A percentile compares a stretch with the other conserved stretches of the same genome.
phyloP scores from a whole-genome alignment of 2,888 invertebrate species.

The Syrphus vitripennis region DNA sequence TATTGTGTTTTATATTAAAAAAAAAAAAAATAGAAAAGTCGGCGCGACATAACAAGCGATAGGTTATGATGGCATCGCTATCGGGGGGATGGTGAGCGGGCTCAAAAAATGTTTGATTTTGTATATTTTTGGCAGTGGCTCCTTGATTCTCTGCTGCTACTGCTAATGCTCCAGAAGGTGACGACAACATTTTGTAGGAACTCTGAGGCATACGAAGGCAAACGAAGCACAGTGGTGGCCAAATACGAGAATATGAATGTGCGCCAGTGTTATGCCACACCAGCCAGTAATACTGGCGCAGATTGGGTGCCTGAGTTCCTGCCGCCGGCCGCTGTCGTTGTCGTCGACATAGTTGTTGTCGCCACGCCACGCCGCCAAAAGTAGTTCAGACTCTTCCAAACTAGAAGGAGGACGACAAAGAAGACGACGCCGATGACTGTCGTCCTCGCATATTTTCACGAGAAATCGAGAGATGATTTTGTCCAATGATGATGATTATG shows the following conservation, averaged over 20 bases:
- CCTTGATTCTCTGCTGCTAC: slow-evolving; percentile 45
- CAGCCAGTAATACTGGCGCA: slow-evolving; percentile 69
- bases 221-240: slow-evolving; percentile 42
- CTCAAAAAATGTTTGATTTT: slow-evolving; percentile 49
- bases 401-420: slow-evolving; percentile 48
- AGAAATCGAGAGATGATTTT: slow-evolving; percentile 59
- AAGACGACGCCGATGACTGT: slow-evolving; percentile 26
- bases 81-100: slow-evolving; percentile 25
- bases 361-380: slow-evolving; percentile 60
- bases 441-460: slow-evolving; percentile 65
- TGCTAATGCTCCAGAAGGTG: slow-evolving; percentile 44
- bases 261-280: slow-evolving; percentile 59
- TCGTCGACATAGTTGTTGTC: slow-evolving; percentile 32
- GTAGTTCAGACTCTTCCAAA: slow-evolving; percentile 47
- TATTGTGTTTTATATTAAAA: slow-evolving; percentile 2
- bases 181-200: slow-evolving; percentile 43
- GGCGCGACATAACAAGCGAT: slow-evolving; percentile 48
- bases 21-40: slow-evolving; percentile 49
- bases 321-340: slow-evolving; percentile 57
- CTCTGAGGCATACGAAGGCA: slow-evolving; percentile 4
- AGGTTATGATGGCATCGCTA: no score
- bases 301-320: slow-evolving; percentile 70
- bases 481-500: slow-evolving; percentile 65
- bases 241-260: slow-evolving; percentile 60
- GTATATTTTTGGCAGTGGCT: slow-evolving; percentile 64